phyloP scores from a whole-genome alignment of 2,113 vertebrate species.

The Phodopus roborovskii region DNA sequence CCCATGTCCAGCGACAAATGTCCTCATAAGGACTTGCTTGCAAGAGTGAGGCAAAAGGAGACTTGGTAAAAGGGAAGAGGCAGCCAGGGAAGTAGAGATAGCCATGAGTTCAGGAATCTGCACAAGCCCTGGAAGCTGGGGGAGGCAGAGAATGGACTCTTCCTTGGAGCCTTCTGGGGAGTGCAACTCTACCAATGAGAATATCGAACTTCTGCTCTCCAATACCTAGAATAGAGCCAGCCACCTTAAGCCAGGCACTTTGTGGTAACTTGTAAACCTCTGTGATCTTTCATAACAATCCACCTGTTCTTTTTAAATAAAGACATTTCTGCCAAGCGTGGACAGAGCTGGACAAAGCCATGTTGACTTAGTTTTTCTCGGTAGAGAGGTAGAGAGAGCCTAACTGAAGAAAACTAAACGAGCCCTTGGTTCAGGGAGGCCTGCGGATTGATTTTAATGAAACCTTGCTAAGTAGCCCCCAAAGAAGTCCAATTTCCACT shows the following conservation, averaged over 20 bases:
- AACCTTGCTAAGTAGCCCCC: constrained; percentile 79
- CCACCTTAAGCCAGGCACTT: not conserved
- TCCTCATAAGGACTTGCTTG: not conserved
- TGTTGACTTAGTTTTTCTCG: constrained; percentile 40
- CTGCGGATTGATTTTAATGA: constrained; percentile 45
- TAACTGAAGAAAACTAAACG: constrained; percentile 29
- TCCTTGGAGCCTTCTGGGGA: not conserved
- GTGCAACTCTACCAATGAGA: too few relatives aligned
- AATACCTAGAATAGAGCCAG: not conserved
- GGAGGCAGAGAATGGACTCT: not conserved
- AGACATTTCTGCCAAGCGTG: not conserved
- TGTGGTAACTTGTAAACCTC: constrained; percentile 36
- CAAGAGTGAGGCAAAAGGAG: not conserved
- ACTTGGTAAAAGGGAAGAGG: not conserved
- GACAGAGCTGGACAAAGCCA: not conserved
- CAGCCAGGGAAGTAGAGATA: not conserved
- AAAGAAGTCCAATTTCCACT: constrained; percentile 74
- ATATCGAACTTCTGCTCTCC: constrained; percentile 12
- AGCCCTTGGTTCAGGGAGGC: not conserved
- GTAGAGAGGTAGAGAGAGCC: constrained; percentile 15
- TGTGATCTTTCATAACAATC: not conserved
- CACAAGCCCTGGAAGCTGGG: not conserved
- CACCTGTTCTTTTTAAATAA: constrained; percentile 19
- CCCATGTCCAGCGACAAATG: not conserved
- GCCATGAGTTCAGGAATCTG: not conserved